These are phyloP conservation scores for Semotilus atromaculatus DNA, from an alignment of 2,797 vertebrate species.

Conservation along the genomic window DNA sequence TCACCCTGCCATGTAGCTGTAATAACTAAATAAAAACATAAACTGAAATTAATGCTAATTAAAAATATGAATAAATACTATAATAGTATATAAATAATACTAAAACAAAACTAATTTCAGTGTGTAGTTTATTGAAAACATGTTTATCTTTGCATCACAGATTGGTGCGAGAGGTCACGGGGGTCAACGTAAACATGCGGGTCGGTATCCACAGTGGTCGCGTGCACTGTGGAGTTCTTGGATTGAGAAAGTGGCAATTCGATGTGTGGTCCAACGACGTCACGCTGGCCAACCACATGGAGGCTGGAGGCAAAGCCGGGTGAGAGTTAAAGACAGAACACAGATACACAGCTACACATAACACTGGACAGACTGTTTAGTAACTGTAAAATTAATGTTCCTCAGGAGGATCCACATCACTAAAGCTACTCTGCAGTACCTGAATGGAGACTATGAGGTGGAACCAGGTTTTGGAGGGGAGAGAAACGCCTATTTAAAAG, in stretches of 20 bases:
- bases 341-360: not conserved
- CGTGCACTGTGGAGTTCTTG: conserved; percentile 94
- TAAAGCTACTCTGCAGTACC: conserved; percentile 91
- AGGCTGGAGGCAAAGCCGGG: conserved; percentile 95
- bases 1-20: too few relatives aligned
- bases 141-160: conserved; percentile 67
- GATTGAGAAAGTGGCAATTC: conserved; percentile 97
- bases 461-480: conserved; percentile 91
- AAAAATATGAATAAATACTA: not conserved
- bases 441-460: conserved; percentile 95
- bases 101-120: not conserved
- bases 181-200: conserved; percentile 98
- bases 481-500: conserved; percentile 93
- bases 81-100: not conserved
- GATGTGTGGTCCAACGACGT: conserved; percentile 98
- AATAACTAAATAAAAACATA: too few relatives aligned
- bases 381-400: not conserved
- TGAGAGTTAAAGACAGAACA: conserved; percentile 67
- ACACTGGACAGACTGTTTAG: not conserved
- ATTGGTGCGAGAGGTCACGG: conserved; percentile 94
- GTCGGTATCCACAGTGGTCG: conserved; percentile 97
- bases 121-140: not conserved
- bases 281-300: conserved; percentile 96
- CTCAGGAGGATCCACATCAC: conserved; percentile 94
- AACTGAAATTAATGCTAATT: not conserved